phyloP scores from a whole-genome alignment of 37 sponge, comb jelly and placozoan species.

The Petrosia ficiformis region DNA sequence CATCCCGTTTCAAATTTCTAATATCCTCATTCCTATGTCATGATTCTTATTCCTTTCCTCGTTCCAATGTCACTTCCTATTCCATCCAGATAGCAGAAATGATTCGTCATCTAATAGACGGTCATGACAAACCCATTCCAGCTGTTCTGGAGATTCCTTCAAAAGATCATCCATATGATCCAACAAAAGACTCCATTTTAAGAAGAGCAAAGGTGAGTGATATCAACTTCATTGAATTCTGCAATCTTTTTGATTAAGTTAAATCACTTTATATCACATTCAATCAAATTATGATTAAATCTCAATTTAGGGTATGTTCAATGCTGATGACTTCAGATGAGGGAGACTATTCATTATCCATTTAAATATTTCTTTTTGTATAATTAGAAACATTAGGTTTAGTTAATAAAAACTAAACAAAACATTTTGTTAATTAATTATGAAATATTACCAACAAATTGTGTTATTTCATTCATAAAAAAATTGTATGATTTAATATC shows the following conservation, averaged over 20 bases:
- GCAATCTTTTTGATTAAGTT: not conserved
- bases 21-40: not conserved
- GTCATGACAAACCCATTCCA: conserved; percentile 73
- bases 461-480: not conserved
- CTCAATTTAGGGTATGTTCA: conserved; percentile 86
- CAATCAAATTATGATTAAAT: not conserved
- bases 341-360: not conserved
- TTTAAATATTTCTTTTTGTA: not conserved
- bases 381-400: too few relatives aligned
- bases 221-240: not conserved
- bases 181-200: conserved; percentile 94
- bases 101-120: conserved; percentile 87
- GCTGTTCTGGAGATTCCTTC: conserved; percentile 97
- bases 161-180: conserved; percentile 98
- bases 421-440: too few relatives aligned
- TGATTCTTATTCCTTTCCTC: conserved; percentile 12
- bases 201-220: conserved; percentile 88
- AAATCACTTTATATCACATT: not conserved
- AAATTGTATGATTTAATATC: not conserved
- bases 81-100: conserved; percentile 88
- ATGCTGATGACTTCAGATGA: conserved; percentile 93
- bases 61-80: not conserved
- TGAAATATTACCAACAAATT: too few relatives aligned
- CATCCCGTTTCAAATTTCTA: too few relatives aligned
- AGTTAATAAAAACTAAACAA: too few relatives aligned